Conservation (phyloP, 2,797 vertebrate species). For the Rhinichthys osculus region DNA sequence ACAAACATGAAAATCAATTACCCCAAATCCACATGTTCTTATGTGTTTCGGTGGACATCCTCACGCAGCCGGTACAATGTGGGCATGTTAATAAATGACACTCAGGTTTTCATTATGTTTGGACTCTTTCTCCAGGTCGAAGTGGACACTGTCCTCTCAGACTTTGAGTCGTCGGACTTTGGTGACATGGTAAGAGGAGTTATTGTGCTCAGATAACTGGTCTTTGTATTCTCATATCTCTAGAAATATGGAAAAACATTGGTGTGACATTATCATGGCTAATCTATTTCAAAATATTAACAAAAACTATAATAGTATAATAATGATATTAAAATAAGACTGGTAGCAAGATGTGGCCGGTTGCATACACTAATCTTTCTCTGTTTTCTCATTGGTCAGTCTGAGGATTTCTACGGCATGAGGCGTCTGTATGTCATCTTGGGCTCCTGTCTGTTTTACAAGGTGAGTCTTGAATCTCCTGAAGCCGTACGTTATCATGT, state of each 20-base stretch:
- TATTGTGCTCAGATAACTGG: not conserved
- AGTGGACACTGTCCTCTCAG: slow-evolving; percentile 89
- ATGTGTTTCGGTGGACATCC: not conserved
- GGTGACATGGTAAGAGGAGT: slow-evolving; percentile 88
- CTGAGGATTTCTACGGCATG: slow-evolving; percentile 93
- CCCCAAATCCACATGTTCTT: not conserved
- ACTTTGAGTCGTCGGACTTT: slow-evolving; percentile 96
- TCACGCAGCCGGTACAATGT: not conserved
- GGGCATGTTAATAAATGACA: not conserved
- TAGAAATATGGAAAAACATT: not conserved
- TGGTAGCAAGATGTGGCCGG: not conserved
- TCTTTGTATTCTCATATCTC: not conserved
- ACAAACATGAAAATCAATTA: not conserved
- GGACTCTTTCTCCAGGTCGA: slow-evolving; percentile 81
- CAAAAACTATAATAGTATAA: not conserved
- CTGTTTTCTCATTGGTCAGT: slow-evolving; percentile 73
- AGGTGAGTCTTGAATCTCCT: slow-evolving; percentile 77
- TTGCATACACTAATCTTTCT: not conserved
- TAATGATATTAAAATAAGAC: not conserved
- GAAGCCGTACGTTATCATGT: not conserved
- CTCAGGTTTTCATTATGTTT: not conserved
- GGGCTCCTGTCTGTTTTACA: slow-evolving; percentile 96
- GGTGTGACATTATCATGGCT: not conserved
- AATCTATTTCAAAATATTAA: not conserved
- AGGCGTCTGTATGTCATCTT: slow-evolving; percentile 91